A percentile compares a stretch with the other conserved stretches of the same genome.
These are phyloP conservation scores for Aphelinus certus DNA, from an alignment of 1,140 invertebrate species.

Conservation along the genomic window DNA sequence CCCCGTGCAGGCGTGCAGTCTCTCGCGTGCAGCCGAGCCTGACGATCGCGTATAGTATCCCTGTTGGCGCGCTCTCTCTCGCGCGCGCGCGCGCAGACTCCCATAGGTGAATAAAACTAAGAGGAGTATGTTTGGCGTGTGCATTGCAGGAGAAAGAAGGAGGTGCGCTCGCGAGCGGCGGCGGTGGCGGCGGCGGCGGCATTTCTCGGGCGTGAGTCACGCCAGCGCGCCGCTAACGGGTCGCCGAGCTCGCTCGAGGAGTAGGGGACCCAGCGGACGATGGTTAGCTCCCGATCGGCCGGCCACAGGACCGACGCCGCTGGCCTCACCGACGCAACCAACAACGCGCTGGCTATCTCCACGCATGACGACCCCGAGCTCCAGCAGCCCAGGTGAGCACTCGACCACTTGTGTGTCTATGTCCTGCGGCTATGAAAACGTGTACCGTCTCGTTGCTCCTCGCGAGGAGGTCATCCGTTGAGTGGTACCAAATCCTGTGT, in stretches of 20 bases:
- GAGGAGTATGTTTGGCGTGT: background rate
- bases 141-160: background rate
- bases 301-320: conserved; percentile 39
- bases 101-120: no score
- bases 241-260: background rate
- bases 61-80: no score
- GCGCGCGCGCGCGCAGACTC: no score
- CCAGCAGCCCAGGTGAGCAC: conserved; percentile 26
- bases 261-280: conserved; percentile 46
- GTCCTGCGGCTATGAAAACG: no score
- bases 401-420: no score
- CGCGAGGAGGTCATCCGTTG: no score
- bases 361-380: conserved; percentile 34
- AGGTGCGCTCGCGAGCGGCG: background rate
- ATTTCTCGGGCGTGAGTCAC: conserved; percentile 38
- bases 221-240: conserved; percentile 11
- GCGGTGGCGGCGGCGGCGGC: background rate
- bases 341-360: conserved; percentile 37
- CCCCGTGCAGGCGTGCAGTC: no score
- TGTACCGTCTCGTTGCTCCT: no score
- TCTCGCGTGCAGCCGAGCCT: no score
- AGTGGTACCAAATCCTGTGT: no score
- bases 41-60: no score
- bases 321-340: conserved; percentile 34
- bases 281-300: conserved; percentile 60